A percentile compares a stretch with the other conserved stretches of the same genome.
phyloP scores from a whole-genome alignment of 2,797 vertebrate genomes.

The Epinephelus awoara region DNA sequence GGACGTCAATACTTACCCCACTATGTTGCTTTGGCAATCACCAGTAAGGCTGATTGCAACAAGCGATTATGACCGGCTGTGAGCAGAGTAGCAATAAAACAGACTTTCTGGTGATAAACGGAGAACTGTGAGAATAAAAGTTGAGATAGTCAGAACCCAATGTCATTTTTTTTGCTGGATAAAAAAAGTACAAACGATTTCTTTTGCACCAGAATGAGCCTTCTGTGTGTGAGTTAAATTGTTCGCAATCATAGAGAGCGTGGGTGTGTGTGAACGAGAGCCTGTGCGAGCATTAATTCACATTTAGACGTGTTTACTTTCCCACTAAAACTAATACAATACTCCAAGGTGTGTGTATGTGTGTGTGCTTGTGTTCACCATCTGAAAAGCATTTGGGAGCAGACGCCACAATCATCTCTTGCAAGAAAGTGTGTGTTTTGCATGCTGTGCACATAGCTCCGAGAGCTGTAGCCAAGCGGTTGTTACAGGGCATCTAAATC shows the following conservation, averaged over 20 bases:
- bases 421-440: slow-evolving; percentile 35
- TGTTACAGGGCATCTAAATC: slow-evolving; percentile 65
- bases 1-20: slow-evolving; percentile 39
- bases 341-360: background rate
- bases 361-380: slow-evolving; percentile 1
- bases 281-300: slow-evolving; percentile 21
- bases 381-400: slow-evolving; percentile 39
- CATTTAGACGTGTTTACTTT: slow-evolving; percentile 33
- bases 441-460: slow-evolving; percentile 45
- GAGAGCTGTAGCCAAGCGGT: slow-evolving; percentile 48
- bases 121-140: slow-evolving; percentile 12
- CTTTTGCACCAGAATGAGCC: background rate
- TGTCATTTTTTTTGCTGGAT: background rate
- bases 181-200: background rate
- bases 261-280: slow-evolving; percentile 2
- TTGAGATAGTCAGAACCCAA: background rate
- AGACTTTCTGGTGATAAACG: slow-evolving; percentile 37
- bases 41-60: slow-evolving; percentile 60
- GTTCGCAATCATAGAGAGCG: background rate
- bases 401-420: slow-evolving; percentile 23
- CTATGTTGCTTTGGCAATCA: slow-evolving; percentile 42
- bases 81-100: slow-evolving; percentile 54
- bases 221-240: slow-evolving; percentile 2
- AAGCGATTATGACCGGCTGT: slow-evolving; percentile 43
- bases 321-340: slow-evolving; percentile 1